Base-by-base conservation (phyloP, 2,888 invertebrate genomes). In the Lithodes maja region DNA sequence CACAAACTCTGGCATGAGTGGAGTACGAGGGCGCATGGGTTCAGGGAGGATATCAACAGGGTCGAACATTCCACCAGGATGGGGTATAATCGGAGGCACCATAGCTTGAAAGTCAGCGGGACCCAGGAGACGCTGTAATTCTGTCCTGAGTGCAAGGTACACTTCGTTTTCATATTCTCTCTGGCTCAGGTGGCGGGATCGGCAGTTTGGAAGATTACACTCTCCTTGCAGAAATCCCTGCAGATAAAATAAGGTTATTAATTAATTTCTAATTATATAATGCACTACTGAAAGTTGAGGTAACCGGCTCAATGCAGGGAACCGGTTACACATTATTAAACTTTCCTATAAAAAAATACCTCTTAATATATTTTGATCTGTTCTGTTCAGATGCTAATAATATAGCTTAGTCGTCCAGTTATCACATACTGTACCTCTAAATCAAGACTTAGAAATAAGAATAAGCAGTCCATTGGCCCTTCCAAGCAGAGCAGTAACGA, bases 121-220 rank as follows among this genome's bases (percentile, higher is more conserved):
- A 49, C 89, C 89, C 50, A 89, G 71, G 3, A 83, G 54, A 17
- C 54, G 50, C 74, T 89, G 77, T 49, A 89, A 83, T 52, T 89
- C 89, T 3, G 85, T 83, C 78, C 83, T 82, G 12, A 89, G 78
- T 0, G 85, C 84, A 52, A 77, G 85, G 85, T 85, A 91, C 33
- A 91, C 80, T 71, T 89, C 91, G 61, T 91, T 84, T 61, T 89
- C 89, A 55, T 89, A 91, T 61, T 91, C 89, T 1, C 89, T 83
- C 69, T 85, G 84, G 50, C 68, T 84, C 82, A 91, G 74, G 77
- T 91, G 91, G 15, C 91, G 86, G 83, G 78, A 91, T 2, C 85
- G 89, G 61, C 91, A 91, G 52, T 80, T 86, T 50, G 85, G 77
- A 84, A 89, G 68, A 17, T 78, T 82, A 53, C 91, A 91, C 0